Evolutionary conservation across 1,140 invertebrate species (phyloP).

Genomic region (Himalopsyche phryganea): DNA sequence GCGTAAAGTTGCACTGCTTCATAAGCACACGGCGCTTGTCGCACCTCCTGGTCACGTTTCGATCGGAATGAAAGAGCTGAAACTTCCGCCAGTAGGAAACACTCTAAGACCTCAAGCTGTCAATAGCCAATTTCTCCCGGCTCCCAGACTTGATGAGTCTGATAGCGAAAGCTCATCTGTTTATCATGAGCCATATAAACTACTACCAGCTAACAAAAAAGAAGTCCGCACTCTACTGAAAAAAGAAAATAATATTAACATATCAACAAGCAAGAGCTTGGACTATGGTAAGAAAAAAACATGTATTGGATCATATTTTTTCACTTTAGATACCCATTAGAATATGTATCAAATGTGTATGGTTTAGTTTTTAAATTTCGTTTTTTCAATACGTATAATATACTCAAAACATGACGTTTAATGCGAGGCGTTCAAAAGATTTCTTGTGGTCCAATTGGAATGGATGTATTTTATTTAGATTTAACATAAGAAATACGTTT

Average conservation of each 20-base stretch:
- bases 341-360: too few species aligned
- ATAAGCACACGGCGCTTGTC: conserved; percentile 62
- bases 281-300: conserved; percentile 40
- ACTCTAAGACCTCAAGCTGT: not conserved
- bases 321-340: too few species aligned
- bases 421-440: too few species aligned
- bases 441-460: too few species aligned
- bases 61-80: conserved; percentile 66
- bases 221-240: conserved; percentile 45
- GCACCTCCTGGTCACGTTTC: conserved; percentile 50
- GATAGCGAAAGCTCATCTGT: conserved; percentile 59
- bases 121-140: not conserved
- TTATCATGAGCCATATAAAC: conserved; percentile 63
- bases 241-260: conserved; percentile 41
- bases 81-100: conserved; percentile 47
- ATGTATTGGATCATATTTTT: too few species aligned
- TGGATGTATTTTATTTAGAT: too few species aligned
- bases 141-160: conserved; percentile 44
- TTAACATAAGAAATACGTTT: too few species aligned
- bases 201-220: conserved; percentile 43
- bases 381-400: too few species aligned
- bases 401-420: too few species aligned
- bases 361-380: too few species aligned
- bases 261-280: conserved; percentile 50
- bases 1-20: conserved; percentile 63